Evolutionary conservation across 2,888 invertebrate species (phyloP).

Genomic region (Rutpela maculata): DNA sequence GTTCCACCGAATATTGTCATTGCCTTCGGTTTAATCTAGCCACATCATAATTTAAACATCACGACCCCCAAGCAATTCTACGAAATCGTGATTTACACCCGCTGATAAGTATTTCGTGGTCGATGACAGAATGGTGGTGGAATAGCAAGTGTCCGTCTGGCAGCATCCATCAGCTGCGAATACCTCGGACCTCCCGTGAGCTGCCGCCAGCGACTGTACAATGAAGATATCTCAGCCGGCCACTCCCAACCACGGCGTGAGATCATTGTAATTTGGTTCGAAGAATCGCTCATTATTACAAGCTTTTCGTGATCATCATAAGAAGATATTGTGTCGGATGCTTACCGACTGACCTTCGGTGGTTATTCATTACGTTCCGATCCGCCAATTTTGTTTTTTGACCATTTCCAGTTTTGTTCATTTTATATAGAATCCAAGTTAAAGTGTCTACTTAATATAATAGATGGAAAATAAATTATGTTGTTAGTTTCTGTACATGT

Average conservation of each 20-base stretch:
- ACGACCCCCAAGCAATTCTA: not conserved
- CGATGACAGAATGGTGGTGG: slow-evolving; percentile 39
- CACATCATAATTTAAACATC: not conserved
- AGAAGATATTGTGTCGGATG: slow-evolving; percentile 11
- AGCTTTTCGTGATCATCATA: slow-evolving; percentile 47
- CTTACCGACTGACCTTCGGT: slow-evolving; percentile 1
- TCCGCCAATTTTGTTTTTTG: not conserved
- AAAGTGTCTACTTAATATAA: too few species aligned
- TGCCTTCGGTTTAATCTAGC: not conserved
- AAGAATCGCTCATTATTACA: slow-evolving; percentile 64
- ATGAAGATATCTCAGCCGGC: slow-evolving; percentile 71
- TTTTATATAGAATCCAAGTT: too few species aligned
- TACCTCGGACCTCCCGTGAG: slow-evolving; percentile 68
- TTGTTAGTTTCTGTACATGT: too few species aligned
- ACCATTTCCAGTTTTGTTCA: not conserved
- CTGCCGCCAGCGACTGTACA: slow-evolving; percentile 68
- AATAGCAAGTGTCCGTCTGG: slow-evolving; percentile 50
- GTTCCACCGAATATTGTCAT: not conserved
- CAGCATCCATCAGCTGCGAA: slow-evolving; percentile 46
- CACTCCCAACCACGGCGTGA: slow-evolving; percentile 59
- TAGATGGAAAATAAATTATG: too few species aligned
- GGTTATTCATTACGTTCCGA: slow-evolving; percentile 1
- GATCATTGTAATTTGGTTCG: slow-evolving; percentile 70
- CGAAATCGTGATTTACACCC: slow-evolving; percentile 12
- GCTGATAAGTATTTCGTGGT: slow-evolving; percentile 5